These are phyloP conservation scores for Ophion ventricosus DNA, from an alignment of 2,888 invertebrate genomes.

Conservation along the genomic window DNA sequence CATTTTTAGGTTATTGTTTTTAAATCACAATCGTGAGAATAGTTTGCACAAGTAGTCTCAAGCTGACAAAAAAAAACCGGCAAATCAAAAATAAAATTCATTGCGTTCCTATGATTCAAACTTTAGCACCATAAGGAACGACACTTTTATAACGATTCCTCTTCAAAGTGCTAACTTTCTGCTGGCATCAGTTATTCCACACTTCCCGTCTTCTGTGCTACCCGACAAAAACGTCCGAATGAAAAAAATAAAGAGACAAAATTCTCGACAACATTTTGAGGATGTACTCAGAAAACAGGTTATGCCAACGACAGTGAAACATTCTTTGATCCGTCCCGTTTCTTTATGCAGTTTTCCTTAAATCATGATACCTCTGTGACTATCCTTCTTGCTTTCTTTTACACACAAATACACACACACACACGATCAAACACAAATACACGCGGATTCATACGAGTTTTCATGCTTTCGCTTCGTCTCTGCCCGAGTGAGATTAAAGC, in stretches of 20 bases:
- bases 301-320: slow-evolving; percentile 1
- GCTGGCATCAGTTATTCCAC: neutral
- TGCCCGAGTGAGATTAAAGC: slow-evolving; percentile 52
- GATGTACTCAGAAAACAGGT: neutral
- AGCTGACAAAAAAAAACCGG: no score
- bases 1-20: no score
- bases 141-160: neutral
- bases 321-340: slow-evolving; percentile 29
- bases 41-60: no score
- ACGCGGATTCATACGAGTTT: slow-evolving; percentile 11
- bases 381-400: neutral
- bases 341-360: slow-evolving; percentile 21
- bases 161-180: neutral
- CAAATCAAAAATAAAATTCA: no score
- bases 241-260: neutral
- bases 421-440: slow-evolving; percentile 5
- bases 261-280: neutral
- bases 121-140: no score
- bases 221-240: neutral
- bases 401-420: neutral
- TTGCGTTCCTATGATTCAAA: no score
- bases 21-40: no score
- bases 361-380: slow-evolving; percentile 8
- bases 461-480: slow-evolving; percentile 19
- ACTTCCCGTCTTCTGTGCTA: neutral